A percentile compares a stretch with the other conserved stretches of the same genome.
phyloP scores from a whole-genome alignment of 2,797 vertebrate species.

The Chiloscyllium punctatum region DNA sequence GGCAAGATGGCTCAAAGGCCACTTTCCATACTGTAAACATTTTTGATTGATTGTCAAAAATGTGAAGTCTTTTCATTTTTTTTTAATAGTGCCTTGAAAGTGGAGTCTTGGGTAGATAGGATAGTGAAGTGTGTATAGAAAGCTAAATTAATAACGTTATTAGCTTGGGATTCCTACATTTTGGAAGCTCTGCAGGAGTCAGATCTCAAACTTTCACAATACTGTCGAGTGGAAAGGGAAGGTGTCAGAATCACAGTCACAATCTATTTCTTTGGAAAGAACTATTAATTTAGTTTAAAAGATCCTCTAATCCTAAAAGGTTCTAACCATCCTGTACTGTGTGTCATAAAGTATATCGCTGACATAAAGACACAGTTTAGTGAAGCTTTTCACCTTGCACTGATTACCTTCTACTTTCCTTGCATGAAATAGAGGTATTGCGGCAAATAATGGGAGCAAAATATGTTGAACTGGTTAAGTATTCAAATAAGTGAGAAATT shows the following conservation, averaged over 20 bases:
- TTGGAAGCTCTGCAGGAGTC: background rate
- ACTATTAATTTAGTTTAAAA: background rate
- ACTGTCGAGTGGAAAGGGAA: background rate
- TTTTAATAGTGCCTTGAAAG: too few species aligned
- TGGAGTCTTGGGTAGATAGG: too few species aligned
- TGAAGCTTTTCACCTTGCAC: too few species aligned
- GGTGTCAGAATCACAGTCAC: background rate
- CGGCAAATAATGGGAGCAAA: background rate
- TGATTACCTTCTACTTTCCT: background rate
- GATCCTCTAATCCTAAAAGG: background rate
- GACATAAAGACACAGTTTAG: too few species aligned
- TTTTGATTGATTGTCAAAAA: background rate
- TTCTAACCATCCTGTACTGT: too few species aligned
- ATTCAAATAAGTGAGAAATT: background rate
- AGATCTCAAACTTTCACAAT: background rate
- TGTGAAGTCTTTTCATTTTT: too few species aligned
- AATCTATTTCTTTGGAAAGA: background rate
- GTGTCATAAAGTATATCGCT: too few species aligned
- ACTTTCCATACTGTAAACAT: background rate
- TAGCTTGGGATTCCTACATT: background rate
- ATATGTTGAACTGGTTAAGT: background rate
- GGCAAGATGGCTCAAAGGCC: too few species aligned
- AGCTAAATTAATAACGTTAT: background rate
- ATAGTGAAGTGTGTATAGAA: background rate
- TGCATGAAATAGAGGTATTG: background rate